Evolutionary conservation across 2,888 invertebrate species (phyloP), one percentile per base, ranked within the genome.

Genomic region (Chalcis sispes): DNA sequence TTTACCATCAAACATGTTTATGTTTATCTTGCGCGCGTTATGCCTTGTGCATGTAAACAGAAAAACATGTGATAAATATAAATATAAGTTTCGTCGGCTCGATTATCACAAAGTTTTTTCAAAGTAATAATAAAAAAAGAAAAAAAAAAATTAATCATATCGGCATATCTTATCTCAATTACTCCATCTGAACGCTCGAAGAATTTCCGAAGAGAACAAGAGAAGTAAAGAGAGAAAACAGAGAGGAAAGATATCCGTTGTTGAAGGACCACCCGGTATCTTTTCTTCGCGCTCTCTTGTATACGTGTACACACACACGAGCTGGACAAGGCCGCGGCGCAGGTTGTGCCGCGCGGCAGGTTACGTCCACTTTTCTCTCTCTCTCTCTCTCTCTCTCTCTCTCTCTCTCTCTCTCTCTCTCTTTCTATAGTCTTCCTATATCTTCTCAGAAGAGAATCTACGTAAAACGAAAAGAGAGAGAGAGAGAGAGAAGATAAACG

Each of bases 221-320:
- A 18, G 8, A 48, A 48, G 20, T 1, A 42, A 18, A 18, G 48
- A 18, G 8, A 48, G 20, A 48, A 2, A 42, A 15, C 42, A 15
- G 15, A 2, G 15, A 15, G 15, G 7, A 42, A 15, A 42, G 42
- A 13, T 42, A 8, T 5, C 15, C 36, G 18, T 27, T 65, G 25
- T 58, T 50, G 20, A 18, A 20, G 65, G 72, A 72, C 66, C 66
- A 72, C 66, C 72, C 66, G 65, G 58, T 66, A 59, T 66, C 40
- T 50, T 5, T 25, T 1, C 36, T n/a, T n/a, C n/a, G n/a, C n/a
- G n/a, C 65, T 65, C 65, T 50, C 25, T 36, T 23, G 42, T 42
- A 13, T 32, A 32, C 36, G 15, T 18, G 25, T 18, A 15, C 23
- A 42, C 15, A 36, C 32, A 40, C 10, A 42, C 52, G 20, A n/a